Percentiles rank a stretch among this genome's conserved stretches.
Evolutionary conservation across 2,113 vertebrate species (phyloP).

Genomic region (Oncorhynchus gorbuscha): DNA sequence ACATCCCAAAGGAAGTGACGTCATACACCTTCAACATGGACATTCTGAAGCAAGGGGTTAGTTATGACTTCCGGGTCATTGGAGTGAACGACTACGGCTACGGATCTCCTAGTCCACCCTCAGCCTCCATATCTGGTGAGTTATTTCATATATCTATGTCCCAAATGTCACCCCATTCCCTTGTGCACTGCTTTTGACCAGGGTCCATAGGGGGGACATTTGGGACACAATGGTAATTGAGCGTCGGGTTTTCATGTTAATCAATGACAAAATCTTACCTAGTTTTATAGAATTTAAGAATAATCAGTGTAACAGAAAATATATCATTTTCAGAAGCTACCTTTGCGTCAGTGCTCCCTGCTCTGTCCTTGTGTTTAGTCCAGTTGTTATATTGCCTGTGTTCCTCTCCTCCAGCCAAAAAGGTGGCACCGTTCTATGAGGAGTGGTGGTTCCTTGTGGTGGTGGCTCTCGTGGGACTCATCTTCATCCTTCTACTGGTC

Average conservation of each 20-base stretch:
- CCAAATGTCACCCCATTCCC: no score
- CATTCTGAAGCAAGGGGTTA: constrained; percentile 91
- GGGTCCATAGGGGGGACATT: no score
- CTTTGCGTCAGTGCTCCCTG: not conserved
- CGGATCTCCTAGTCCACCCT: constrained; percentile 89
- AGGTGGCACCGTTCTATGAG: constrained; percentile 91
- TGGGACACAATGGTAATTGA: not conserved
- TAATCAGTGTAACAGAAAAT: not conserved
- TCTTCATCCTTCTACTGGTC: constrained; percentile 93
- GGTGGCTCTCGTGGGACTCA: constrained; percentile 91
- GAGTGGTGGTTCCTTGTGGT: constrained; percentile 99
- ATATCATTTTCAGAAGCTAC: not conserved
- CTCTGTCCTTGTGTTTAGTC: not conserved
- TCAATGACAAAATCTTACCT: not conserved
- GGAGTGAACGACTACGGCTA: constrained; percentile 95
- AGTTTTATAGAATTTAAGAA: not conserved
- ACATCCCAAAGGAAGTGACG: constrained; percentile 94
- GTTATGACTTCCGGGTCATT: constrained; percentile 96
- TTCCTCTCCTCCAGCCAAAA: constrained; percentile 80
- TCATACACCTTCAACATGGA: constrained; percentile 96
- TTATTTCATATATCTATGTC: not conserved
- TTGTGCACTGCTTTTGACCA: no score
- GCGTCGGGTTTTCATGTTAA: not conserved
- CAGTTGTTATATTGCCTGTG: not conserved
- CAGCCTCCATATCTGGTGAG: constrained; percentile 91